These are phyloP conservation scores for Protomyctophum bolini DNA, from an alignment of 2,113 vertebrate genomes.

Conservation along the genomic window DNA sequence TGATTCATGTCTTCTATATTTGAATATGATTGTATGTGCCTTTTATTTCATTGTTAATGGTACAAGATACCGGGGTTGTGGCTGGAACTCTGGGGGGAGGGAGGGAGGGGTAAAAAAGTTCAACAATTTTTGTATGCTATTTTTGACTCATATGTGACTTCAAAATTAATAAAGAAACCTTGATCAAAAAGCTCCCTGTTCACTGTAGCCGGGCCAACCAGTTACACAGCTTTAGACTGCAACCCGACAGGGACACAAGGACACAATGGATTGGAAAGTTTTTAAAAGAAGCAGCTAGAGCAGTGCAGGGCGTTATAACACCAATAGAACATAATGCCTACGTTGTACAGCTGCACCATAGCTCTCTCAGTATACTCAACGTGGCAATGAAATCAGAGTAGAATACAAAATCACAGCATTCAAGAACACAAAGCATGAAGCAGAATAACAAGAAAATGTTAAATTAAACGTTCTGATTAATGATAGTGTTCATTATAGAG, in stretches of 20 bases:
- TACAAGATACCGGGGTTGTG: too few relatives aligned
- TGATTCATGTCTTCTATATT: too few relatives aligned
- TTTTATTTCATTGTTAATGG: too few relatives aligned
- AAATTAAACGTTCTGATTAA: not conserved
- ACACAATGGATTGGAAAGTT: not conserved
- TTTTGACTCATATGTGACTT: too few relatives aligned
- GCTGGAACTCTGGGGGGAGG: too few relatives aligned
- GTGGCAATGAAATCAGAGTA: too few relatives aligned
- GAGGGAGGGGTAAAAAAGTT: too few relatives aligned
- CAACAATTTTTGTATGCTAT: too few relatives aligned
- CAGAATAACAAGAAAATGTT: not conserved
- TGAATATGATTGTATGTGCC: too few relatives aligned
- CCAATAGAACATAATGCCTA: not conserved
- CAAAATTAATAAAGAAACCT: too few relatives aligned
- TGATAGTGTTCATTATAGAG: not conserved
- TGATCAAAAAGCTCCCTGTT: not conserved
- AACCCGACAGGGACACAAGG: not conserved
- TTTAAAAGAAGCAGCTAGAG: not conserved
- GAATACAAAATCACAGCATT: not conserved
- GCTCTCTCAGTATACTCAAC: too few relatives aligned
- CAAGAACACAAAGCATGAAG: not conserved
- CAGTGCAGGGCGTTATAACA: not conserved
- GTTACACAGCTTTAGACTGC: slow-evolving; percentile 27
- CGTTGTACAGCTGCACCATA: too few relatives aligned
- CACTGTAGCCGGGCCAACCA: slow-evolving; percentile 22